A percentile compares a stretch with the other conserved stretches of the same genome.
Evolutionary conservation across 2,888 invertebrate genomes (phyloP).

Genomic region (Chrysomela aeneicollis): DNA sequence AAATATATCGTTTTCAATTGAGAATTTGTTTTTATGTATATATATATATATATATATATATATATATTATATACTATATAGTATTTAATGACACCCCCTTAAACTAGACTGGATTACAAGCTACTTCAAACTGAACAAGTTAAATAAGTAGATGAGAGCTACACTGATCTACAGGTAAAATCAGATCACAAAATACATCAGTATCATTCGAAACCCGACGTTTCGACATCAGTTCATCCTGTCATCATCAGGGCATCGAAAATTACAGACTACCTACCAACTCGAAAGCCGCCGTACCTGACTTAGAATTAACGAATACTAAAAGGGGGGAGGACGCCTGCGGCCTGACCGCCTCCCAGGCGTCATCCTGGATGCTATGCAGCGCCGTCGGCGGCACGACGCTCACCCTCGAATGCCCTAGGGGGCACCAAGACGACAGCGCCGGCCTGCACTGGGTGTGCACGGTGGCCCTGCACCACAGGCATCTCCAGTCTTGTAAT

Average conservation of each 20-base stretch:
- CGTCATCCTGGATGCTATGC: slow-evolving; percentile 91
- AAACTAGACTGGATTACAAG: too few relatives aligned
- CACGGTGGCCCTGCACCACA: slow-evolving; percentile 93
- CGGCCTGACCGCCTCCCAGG: slow-evolving; percentile 86
- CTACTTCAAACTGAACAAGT: too few relatives aligned
- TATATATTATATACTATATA: too few relatives aligned
- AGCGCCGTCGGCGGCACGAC: slow-evolving; percentile 94
- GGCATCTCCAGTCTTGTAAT: slow-evolving; percentile 94
- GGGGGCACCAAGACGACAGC: slow-evolving; percentile 80
- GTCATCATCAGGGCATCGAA: neutral
- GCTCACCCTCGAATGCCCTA: slow-evolving; percentile 89
- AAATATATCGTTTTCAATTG: too few relatives aligned
- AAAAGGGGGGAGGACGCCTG: slow-evolving; percentile 77
- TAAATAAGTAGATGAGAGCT: too few relatives aligned
- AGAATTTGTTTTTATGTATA: too few relatives aligned
- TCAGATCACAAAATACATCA: too few relatives aligned
- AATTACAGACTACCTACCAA: neutral
- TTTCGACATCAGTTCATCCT: too few relatives aligned
- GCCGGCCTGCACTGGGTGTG: slow-evolving; percentile 90
- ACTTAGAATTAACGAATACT: slow-evolving; percentile 97
- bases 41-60: too few relatives aligned
- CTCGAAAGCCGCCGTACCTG: slow-evolving; percentile 62
- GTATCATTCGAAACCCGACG: too few relatives aligned
- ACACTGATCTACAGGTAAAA: too few relatives aligned
- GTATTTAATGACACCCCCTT: too few relatives aligned